Conservation (phyloP, 2,888 invertebrate species). For the Chaitophorus viminalis region DNA sequence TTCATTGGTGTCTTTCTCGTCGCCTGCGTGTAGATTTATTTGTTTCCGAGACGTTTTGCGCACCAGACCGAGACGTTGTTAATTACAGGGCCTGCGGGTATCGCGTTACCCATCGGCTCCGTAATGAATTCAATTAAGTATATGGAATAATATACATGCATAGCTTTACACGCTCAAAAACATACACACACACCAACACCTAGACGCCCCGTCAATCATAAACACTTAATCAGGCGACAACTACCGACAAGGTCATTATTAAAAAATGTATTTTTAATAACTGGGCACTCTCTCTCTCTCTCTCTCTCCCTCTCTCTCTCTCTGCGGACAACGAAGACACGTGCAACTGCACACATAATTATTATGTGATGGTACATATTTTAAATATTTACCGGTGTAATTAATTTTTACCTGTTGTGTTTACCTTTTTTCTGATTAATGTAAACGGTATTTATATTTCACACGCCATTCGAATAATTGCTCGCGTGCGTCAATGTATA, state of each 20-base stretch:
- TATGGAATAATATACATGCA: constrained; percentile 26
- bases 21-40: constrained; percentile 42
- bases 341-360: background rate
- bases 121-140: constrained; percentile 61
- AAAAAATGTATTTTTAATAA: constrained; percentile 58
- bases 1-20: background rate
- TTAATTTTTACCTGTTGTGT: constrained; percentile 20
- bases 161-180: constrained; percentile 7
- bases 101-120: constrained; percentile 56
- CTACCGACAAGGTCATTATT: constrained; percentile 59
- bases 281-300: background rate
- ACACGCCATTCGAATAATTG: background rate
- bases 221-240: constrained; percentile 60
- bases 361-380: background rate
- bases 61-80: constrained; percentile 55
- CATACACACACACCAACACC: constrained; percentile 29
- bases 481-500: background rate
- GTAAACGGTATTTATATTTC: background rate
- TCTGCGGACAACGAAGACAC: constrained; percentile 34
- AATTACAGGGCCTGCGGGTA: constrained; percentile 55
- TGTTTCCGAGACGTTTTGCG: constrained; percentile 52
- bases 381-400: constrained; percentile 6
- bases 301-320: background rate
- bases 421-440: background rate
- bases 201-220: constrained; percentile 59